These are phyloP conservation scores for Allophyes oxyacanthae DNA, from an alignment of 2,888 invertebrate species.

Conservation along the genomic window DNA sequence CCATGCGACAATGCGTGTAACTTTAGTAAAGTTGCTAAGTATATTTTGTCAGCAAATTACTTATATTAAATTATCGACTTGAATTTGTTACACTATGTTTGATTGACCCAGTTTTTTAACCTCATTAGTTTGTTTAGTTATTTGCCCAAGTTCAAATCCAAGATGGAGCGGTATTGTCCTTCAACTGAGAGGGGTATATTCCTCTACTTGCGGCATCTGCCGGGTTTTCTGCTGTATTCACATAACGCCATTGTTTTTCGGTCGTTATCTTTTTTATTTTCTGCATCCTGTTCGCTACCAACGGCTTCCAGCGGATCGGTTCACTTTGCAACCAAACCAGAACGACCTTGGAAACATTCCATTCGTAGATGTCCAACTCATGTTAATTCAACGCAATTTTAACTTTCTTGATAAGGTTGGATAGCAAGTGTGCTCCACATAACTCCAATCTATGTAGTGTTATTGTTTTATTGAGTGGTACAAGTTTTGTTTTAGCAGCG, in stretches of 20 bases:
- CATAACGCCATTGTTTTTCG: slow-evolving; percentile 1
- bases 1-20: slow-evolving; percentile 1
- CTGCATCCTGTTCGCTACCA: slow-evolving; percentile 5
- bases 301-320: slow-evolving; percentile 8
- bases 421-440: too few species aligned
- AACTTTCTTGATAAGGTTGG: too few species aligned
- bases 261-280: neutral
- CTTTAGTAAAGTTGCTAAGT: neutral
- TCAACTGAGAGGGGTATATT: neutral
- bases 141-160: neutral
- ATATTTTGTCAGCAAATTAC: neutral
- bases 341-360: slow-evolving; percentile 4
- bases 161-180: slow-evolving; percentile 2
- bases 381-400: slow-evolving; percentile 12
- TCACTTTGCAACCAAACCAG: too few species aligned
- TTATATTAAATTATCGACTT: too few species aligned
- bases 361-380: neutral
- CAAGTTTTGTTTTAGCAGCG: too few species aligned
- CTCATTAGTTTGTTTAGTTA: neutral
- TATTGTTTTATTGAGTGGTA: too few species aligned
- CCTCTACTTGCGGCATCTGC: slow-evolving; percentile 9
- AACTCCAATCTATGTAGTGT: too few species aligned
- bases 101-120: too few species aligned
- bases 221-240: slow-evolving; percentile 3
- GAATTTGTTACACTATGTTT: too few species aligned